Percentiles rank a stretch among this genome's conserved stretches.
Conservation (phyloP, 1,140 invertebrate species). For the Aricia agestis region DNA sequence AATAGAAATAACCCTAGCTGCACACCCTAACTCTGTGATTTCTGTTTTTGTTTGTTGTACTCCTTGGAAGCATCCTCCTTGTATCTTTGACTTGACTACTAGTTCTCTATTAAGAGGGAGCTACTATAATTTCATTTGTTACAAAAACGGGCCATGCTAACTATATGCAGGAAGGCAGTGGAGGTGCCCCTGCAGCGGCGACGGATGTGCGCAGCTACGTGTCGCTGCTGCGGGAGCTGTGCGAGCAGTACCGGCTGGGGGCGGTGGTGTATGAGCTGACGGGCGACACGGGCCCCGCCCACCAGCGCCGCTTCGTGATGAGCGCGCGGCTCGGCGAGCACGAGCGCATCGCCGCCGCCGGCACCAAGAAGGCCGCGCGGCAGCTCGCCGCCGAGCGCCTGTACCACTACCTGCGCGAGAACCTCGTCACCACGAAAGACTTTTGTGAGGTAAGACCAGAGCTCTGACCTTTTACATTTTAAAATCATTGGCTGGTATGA, state of each 20-base stretch:
- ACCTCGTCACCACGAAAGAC: slow-evolving; percentile 48
- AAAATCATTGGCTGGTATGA: too few species aligned
- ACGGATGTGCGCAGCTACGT: slow-evolving; percentile 44
- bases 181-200: not conserved
- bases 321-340: slow-evolving; percentile 43
- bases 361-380: slow-evolving; percentile 57
- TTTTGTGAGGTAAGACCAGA: slow-evolving; percentile 49
- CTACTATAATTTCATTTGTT: too few species aligned
- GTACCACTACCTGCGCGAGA: slow-evolving; percentile 55
- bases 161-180: slow-evolving; percentile 12
- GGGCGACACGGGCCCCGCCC: slow-evolving; percentile 59
- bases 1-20: too few species aligned
- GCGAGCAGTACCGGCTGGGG: slow-evolving; percentile 50
- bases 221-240: slow-evolving; percentile 55
- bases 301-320: slow-evolving; percentile 53
- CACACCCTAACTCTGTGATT: too few species aligned
- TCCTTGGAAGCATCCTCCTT: too few species aligned
- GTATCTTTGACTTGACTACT: too few species aligned
- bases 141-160: not conserved
- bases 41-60: too few species aligned
- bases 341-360: slow-evolving; percentile 44
- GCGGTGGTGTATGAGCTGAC: slow-evolving; percentile 44
- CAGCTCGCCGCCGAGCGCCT: slow-evolving; percentile 57
- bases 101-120: too few species aligned
- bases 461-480: too few species aligned